phyloP scores from a whole-genome alignment of 2,888 invertebrate genomes.

The Nesidiocoris tenuis region DNA sequence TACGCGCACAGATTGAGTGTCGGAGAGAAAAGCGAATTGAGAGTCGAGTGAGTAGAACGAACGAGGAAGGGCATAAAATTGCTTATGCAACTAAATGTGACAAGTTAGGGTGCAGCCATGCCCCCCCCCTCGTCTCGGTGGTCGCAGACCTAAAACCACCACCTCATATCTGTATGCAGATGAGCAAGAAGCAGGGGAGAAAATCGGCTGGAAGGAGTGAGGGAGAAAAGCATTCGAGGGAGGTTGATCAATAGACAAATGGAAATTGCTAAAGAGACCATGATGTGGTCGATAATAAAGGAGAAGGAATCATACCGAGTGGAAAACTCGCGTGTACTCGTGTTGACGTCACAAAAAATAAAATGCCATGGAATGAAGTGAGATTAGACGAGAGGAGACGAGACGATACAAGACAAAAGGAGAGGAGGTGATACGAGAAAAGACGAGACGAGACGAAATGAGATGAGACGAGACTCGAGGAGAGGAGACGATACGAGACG shows the following conservation, averaged over 20 bases:
- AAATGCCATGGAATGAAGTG: no score
- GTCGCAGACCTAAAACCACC: not conserved
- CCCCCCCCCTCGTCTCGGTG: not conserved
- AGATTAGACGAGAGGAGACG: no score
- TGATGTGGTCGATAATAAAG: no score
- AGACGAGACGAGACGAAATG: no score
- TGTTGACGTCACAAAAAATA: no score
- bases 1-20: not conserved
- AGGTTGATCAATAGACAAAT: not conserved
- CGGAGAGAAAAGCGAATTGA: not conserved
- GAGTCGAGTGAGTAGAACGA: not conserved
- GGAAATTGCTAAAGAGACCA: no score
- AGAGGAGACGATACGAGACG: no score
- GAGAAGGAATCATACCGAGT: no score
- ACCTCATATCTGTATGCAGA: conserved; percentile 46
- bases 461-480: no score
- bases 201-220: not conserved
- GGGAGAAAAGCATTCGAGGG: not conserved
- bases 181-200: conserved; percentile 25
- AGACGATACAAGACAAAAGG: no score
- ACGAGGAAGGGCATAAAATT: conserved; percentile 43
- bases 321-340: no score
- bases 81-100: conserved; percentile 48
- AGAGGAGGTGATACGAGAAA: no score
- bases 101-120: conserved; percentile 33